Evolutionary conservation across 2,888 invertebrate genomes (phyloP).

Genomic region (Bugulina stolonifera): DNA sequence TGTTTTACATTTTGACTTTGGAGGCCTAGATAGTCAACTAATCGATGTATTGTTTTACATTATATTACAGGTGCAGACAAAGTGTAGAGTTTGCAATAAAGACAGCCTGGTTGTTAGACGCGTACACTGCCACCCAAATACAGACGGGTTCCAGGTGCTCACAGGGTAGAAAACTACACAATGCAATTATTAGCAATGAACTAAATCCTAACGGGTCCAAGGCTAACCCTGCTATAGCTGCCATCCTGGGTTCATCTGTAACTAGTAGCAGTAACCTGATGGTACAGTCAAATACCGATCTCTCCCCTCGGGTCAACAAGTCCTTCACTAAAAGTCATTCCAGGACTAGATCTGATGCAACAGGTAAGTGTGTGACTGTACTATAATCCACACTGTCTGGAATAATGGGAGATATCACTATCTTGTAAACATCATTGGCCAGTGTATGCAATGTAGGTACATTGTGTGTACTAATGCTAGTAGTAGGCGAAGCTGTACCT

Average conservation of each 20-base stretch:
- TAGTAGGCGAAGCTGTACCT: too few species aligned
- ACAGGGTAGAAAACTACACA: slow-evolving; percentile 68
- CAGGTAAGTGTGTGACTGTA: slow-evolving; percentile 55
- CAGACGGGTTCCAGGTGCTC: slow-evolving; percentile 64
- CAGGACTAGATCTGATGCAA: slow-evolving; percentile 69
- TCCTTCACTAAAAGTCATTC: slow-evolving; percentile 70
- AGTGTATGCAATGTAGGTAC: too few species aligned
- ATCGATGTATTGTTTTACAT: too few species aligned
- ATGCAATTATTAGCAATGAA: slow-evolving; percentile 69
- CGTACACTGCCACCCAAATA: slow-evolving; percentile 59
- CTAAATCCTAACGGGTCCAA: slow-evolving; percentile 42
- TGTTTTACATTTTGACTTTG: too few species aligned
- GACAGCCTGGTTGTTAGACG: slow-evolving; percentile 92
- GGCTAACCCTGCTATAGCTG: slow-evolving; percentile 31
- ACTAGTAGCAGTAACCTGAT: background rate
- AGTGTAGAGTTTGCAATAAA: slow-evolving; percentile 93
- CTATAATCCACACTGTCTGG: background rate
- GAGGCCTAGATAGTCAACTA: too few species aligned
- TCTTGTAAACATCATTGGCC: too few species aligned
- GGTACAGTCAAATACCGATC: slow-evolving; percentile 3
- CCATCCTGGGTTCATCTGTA: slow-evolving; percentile 30
- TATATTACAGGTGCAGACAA: slow-evolving; percentile 68
- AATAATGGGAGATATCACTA: too few species aligned
- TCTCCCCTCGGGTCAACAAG: slow-evolving; percentile 34
- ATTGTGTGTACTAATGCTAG: too few species aligned